Percentiles rank a stretch among this genome's conserved stretches.
phyloP scores from a whole-genome alignment of 2,797 vertebrate species.

The Malurus leucopterus region DNA sequence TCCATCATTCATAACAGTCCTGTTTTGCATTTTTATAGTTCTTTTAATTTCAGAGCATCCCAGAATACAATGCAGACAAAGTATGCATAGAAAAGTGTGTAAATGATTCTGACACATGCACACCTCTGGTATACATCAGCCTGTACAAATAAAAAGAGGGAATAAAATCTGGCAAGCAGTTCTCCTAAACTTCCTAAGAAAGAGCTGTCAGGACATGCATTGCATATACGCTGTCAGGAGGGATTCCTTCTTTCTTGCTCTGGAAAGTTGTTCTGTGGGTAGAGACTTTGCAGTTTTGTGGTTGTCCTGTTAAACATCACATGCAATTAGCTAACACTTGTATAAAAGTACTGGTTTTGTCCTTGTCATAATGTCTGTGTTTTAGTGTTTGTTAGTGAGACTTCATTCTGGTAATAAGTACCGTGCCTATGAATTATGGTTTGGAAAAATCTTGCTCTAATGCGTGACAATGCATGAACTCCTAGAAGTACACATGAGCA shows the following conservation, averaged over 20 bases:
- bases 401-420: not conserved
- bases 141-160: not conserved
- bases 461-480: not conserved
- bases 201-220: not conserved
- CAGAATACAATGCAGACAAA: not conserved
- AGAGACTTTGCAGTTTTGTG: not conserved
- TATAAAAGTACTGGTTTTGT: not conserved
- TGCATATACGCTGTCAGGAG: fast-evolving
- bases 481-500: not conserved
- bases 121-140: not conserved
- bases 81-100: fast-evolving
- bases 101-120: not conserved
- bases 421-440: not conserved
- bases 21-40: not conserved
- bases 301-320: not conserved
- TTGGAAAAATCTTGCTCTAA: not conserved
- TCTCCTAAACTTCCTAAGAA: not conserved
- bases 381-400: not conserved
- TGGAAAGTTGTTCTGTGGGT: not conserved
- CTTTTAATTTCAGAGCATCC: not conserved
- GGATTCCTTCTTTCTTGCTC: not conserved
- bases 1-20: not conserved
- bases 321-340: not conserved
- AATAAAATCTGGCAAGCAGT: not conserved
- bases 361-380: not conserved